Percentiles rank a stretch among this genome's conserved stretches.
phyloP scores from a whole-genome alignment of 2,113 vertebrate genomes.

The Proteles cristata region DNA sequence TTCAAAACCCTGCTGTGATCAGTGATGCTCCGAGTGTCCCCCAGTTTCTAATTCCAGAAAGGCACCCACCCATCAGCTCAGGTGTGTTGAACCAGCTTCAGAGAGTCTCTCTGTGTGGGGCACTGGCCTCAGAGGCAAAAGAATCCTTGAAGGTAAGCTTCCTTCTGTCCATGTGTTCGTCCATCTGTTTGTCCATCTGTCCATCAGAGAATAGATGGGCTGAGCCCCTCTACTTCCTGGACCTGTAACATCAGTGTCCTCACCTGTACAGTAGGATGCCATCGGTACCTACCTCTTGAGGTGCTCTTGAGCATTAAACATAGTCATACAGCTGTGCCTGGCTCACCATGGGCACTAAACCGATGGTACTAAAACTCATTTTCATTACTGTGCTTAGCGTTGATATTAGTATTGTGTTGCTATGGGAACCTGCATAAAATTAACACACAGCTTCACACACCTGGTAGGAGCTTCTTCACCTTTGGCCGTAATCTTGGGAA shows the following conservation, averaged over 20 bases:
- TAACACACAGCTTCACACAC: background rate
- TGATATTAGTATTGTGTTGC: background rate
- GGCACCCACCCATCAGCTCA: background rate
- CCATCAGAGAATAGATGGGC: background rate
- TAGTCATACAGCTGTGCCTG: background rate
- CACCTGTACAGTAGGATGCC: background rate
- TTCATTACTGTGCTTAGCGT: background rate
- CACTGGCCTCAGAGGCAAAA: background rate
- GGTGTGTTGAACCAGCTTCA: too few relatives aligned
- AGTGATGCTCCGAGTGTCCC: accelerated
- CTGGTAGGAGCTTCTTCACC: background rate
- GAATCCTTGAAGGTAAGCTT: background rate
- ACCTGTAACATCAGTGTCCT: background rate
- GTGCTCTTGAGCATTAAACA: background rate
- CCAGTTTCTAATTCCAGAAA: background rate
- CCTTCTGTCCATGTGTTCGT: background rate
- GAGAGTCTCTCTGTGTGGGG: background rate
- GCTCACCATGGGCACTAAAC: background rate
- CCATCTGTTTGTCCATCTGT: background rate
- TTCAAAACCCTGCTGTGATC: background rate
- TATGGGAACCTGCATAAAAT: background rate
- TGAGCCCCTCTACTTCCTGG: background rate
- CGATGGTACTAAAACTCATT: background rate
- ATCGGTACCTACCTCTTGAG: background rate
- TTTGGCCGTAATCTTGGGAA: background rate